Evolutionary conservation across 1,140 invertebrate species (phyloP).

Genomic region (Orchestia grillus): DNA sequence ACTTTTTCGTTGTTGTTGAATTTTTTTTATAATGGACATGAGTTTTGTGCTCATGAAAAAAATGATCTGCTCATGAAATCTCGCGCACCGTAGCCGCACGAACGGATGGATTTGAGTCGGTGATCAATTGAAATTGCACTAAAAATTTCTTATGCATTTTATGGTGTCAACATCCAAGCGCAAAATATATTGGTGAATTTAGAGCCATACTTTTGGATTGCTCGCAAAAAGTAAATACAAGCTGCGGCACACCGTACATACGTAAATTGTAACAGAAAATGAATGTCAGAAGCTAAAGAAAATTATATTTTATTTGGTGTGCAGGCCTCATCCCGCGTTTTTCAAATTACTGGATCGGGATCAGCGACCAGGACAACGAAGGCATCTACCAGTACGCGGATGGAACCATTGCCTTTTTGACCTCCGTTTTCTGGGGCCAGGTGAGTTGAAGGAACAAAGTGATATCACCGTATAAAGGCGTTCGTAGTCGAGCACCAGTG

Average conservation of each 20-base stretch:
- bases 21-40: too few relatives aligned
- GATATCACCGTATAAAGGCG: too few relatives aligned
- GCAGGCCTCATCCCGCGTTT: not conserved
- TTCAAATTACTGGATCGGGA: not conserved
- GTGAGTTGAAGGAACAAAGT: not conserved
- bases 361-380: not conserved
- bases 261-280: not conserved
- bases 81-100: too few relatives aligned
- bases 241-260: not conserved
- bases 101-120: too few relatives aligned
- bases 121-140: too few relatives aligned
- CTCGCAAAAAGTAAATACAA: not conserved
- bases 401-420: not conserved
- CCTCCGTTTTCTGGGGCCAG: not conserved
- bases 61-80: too few relatives aligned
- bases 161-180: too few relatives aligned
- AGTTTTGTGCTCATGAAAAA: too few relatives aligned
- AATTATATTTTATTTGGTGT: not conserved
- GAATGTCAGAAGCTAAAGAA: not conserved
- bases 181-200: not conserved
- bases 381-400: not conserved
- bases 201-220: not conserved
- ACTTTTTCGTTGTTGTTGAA: too few relatives aligned
- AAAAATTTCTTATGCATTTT: too few relatives aligned
- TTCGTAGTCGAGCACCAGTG: too few relatives aligned